Conservation (phyloP, 2,113 vertebrate genomes). For the Anarrhichthys ocellatus region DNA sequence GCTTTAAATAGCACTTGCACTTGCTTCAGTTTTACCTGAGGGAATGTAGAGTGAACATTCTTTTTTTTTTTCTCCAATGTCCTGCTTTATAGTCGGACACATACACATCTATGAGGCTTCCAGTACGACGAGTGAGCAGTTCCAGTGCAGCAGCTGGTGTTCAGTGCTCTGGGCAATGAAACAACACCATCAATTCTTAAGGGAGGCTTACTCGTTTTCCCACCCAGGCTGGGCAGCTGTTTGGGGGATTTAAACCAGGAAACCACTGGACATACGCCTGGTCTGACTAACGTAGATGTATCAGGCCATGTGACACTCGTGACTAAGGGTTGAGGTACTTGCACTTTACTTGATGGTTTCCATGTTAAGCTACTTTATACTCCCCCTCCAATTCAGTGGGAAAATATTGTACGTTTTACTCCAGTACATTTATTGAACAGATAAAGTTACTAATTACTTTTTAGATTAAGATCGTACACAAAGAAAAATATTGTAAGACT, state of each 20-base stretch:
- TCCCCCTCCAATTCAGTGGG: not conserved
- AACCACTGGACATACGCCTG: not conserved
- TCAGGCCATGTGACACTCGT: not conserved
- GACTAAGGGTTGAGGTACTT: not conserved
- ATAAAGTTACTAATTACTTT: not conserved
- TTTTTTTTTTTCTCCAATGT: not conserved
- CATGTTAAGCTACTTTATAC: not conserved
- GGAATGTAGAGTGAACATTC: not conserved
- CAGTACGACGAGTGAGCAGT: not conserved
- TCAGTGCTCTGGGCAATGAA: conserved; percentile 22
- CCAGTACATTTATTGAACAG: not conserved
- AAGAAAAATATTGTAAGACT: not conserved
- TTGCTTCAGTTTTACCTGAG: conserved; percentile 11
- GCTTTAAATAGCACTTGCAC: not conserved
- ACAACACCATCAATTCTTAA: conserved; percentile 13
- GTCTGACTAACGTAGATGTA: not conserved
- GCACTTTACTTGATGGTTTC: not conserved
- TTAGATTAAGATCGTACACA: not conserved
- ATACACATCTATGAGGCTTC: not conserved
- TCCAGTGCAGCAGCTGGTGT: conserved; percentile 36
- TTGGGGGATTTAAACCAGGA: conserved; percentile 1
- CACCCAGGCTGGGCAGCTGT: conserved; percentile 32
- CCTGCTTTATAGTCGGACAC: not conserved
- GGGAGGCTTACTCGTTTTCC: conserved; percentile 12
- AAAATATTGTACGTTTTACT: not conserved